Conservation (phyloP, 2,888 invertebrate genomes). For the Amphipyra berbera region DNA sequence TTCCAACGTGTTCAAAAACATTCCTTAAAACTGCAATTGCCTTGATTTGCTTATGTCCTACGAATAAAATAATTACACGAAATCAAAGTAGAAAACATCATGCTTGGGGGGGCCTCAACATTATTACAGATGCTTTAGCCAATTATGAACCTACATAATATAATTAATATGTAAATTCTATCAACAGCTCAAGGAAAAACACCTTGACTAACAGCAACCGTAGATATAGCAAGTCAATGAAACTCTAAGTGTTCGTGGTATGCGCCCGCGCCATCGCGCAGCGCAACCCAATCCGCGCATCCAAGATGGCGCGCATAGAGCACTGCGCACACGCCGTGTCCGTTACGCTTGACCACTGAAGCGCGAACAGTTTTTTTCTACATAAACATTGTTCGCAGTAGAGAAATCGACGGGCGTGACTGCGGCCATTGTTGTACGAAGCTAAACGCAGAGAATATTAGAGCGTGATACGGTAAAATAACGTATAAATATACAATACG, state of each 20-base stretch:
- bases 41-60: no score
- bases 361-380: slow-evolving; percentile 84
- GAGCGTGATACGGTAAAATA: slow-evolving; percentile 86
- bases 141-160: background rate
- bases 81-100: no score
- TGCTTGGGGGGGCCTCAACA: no score
- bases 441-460: slow-evolving; percentile 85
- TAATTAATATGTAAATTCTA: background rate
- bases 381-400: slow-evolving; percentile 88
- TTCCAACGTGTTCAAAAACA: no score
- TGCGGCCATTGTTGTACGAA: slow-evolving; percentile 84
- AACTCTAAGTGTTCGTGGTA: slow-evolving; percentile 61
- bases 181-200: slow-evolving; percentile 1
- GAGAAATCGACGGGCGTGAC: slow-evolving; percentile 89
- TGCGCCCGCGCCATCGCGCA: slow-evolving; percentile 63
- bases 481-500: slow-evolving; percentile 66
- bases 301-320: slow-evolving; percentile 86
- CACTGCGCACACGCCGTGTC: slow-evolving; percentile 87
- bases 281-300: slow-evolving; percentile 86
- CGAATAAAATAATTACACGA: no score
- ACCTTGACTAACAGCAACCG: slow-evolving; percentile 13
- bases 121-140: no score
- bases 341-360: slow-evolving; percentile 81
- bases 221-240: slow-evolving; percentile 60
- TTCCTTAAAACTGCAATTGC: no score